These are phyloP conservation scores for Brachionichthys hirsutus DNA, from an alignment of 2,113 vertebrate species.

Conservation along the genomic window DNA sequence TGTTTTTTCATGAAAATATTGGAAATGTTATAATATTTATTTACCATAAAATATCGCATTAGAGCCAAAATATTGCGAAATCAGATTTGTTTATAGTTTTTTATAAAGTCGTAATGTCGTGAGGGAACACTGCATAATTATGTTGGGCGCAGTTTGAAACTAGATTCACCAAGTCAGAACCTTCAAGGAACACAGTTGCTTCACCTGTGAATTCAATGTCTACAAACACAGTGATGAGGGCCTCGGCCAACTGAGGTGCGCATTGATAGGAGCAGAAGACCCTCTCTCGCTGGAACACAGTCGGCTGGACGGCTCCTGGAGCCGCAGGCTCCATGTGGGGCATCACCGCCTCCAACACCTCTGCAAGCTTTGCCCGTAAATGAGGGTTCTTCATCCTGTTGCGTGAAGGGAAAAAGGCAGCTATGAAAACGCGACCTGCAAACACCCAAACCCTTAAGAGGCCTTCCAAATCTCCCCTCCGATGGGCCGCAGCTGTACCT, in stretches of 20 bases:
- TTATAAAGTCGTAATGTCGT: too few relatives aligned
- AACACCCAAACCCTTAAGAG: not conserved
- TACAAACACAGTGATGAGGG: slow-evolving; percentile 95
- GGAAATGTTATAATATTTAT: too few relatives aligned
- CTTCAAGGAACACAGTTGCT: not conserved
- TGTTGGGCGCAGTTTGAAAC: too few relatives aligned
- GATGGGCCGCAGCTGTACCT: slow-evolving; percentile 73
- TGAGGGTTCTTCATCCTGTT: slow-evolving; percentile 98
- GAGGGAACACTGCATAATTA: too few relatives aligned
- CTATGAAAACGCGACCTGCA: not conserved
- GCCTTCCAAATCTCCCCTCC: not conserved
- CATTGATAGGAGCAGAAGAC: slow-evolving; percentile 89
- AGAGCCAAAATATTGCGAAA: too few relatives aligned
- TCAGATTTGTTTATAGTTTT: too few relatives aligned
- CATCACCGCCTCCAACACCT: slow-evolving; percentile 98
- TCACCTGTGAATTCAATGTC: slow-evolving; percentile 98
- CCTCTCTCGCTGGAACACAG: slow-evolving; percentile 90
- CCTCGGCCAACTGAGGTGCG: slow-evolving; percentile 88
- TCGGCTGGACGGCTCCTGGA: slow-evolving; percentile 80
- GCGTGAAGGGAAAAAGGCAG: not conserved
- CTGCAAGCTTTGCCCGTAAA: slow-evolving; percentile 93
- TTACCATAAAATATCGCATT: too few relatives aligned
- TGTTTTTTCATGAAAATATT: too few relatives aligned
- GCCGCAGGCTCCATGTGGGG: slow-evolving; percentile 88
- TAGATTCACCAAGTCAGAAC: too few relatives aligned